A percentile compares a stretch with the other conserved stretches of the same genome.
phyloP scores from a whole-genome alignment of 2,113 vertebrate species.

The Scartelaos histophorus region DNA sequence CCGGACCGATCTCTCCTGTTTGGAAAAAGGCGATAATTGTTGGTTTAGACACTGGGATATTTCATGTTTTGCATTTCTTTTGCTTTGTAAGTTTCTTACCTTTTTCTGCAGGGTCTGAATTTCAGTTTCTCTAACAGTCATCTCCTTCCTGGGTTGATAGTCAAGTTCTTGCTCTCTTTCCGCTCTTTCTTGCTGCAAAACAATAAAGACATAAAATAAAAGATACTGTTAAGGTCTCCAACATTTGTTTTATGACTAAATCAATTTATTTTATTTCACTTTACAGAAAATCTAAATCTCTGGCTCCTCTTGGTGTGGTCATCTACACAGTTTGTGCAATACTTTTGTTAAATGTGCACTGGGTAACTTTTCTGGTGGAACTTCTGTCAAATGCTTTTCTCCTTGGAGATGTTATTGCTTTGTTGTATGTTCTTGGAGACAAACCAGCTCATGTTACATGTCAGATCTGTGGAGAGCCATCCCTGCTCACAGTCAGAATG shows the following conservation, averaged over 20 bases:
- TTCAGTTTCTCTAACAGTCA: conserved; percentile 70
- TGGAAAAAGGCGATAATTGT: not conserved
- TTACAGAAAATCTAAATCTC: no score
- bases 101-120: conserved; percentile 76
- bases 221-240: not conserved
- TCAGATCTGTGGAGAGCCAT: no score
- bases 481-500: no score
- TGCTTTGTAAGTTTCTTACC: conserved; percentile 40
- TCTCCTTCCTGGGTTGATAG: conserved; percentile 77
- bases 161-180: conserved; percentile 71
- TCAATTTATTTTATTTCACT: not conserved
- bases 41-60: not conserved
- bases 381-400: no score
- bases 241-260: no score
- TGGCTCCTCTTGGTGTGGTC: no score
- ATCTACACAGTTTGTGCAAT: no score
- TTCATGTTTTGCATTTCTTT: not conserved
- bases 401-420: no score
- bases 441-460: no score
- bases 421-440: no score
- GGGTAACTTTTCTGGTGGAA: no score
- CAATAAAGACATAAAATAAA: conserved; percentile 31
- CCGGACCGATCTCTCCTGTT: conserved; percentile 71
- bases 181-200: conserved; percentile 73
- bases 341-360: no score